Conservation (phyloP, 2,888 invertebrate species). For the Pegoplata infirma region DNA sequence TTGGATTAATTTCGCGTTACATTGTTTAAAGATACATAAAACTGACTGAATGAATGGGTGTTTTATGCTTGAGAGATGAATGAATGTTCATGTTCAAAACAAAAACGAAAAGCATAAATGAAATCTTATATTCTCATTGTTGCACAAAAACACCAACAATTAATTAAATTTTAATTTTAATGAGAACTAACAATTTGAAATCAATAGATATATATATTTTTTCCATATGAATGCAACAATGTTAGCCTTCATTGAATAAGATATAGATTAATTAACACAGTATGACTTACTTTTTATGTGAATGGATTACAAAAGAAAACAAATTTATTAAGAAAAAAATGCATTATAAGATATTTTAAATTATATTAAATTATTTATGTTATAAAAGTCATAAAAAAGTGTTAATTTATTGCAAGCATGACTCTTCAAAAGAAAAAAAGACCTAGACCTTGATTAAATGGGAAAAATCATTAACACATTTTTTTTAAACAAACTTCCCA, state of each 20-base stretch:
- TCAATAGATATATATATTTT: not conserved
- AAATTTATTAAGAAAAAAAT: too few species aligned
- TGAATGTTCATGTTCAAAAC: conserved; percentile 2
- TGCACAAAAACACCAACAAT: conserved; percentile 7
- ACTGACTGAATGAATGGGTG: not conserved
- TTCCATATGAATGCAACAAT: conserved; percentile 18
- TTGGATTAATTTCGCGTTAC: conserved; percentile 45
- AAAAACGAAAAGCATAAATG: conserved; percentile 14
- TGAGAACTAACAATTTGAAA: conserved; percentile 23
- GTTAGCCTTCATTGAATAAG: conserved; percentile 26
- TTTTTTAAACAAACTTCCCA: not conserved
- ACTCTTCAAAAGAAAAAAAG: conserved; percentile 6
- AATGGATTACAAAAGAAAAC: conserved; percentile 24
- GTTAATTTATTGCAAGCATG: not conserved
- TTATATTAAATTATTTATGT: conserved; percentile 5
- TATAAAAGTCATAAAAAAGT: conserved; percentile 17
- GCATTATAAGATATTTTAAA: too few species aligned
- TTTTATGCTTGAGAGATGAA: conserved; percentile 1
- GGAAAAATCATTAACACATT: not conserved
- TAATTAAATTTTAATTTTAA: conserved; percentile 53
- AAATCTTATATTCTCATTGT: conserved; percentile 26
- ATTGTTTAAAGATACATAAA: conserved; percentile 20
- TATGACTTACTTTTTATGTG: conserved; percentile 35
- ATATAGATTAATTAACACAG: not conserved
- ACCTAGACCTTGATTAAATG: conserved; percentile 40